Percentiles rank a stretch among this genome's conserved stretches.
These are phyloP conservation scores for Pseudorasbora parva DNA, from an alignment of 2,113 vertebrate genomes.

Conservation along the genomic window DNA sequence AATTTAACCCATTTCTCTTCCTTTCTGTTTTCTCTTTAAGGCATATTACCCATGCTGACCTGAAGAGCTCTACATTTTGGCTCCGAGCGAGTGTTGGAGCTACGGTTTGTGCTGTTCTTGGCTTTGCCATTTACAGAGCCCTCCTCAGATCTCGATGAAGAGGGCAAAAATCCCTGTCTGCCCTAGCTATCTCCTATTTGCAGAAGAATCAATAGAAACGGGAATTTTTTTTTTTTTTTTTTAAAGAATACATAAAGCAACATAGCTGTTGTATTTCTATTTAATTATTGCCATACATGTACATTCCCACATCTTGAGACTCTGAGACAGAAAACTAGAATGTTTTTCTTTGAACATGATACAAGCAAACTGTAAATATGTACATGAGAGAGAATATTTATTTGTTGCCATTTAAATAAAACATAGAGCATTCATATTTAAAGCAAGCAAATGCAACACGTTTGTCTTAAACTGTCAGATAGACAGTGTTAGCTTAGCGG, in stretches of 20 bases:
- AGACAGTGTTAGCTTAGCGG: too few species aligned
- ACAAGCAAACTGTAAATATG: conserved; percentile 28
- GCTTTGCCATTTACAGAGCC: conserved; percentile 93
- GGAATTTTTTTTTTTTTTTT: neutral
- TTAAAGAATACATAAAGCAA: neutral
- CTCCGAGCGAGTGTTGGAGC: conserved; percentile 92
- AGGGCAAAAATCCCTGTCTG: conserved; percentile 37
- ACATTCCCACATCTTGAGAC: neutral
- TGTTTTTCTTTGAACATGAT: neutral
- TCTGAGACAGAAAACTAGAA: neutral
- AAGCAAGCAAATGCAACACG: neutral
- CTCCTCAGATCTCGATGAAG: conserved; percentile 90
- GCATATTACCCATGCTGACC: conserved; percentile 88
- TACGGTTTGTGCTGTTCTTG: conserved; percentile 90
- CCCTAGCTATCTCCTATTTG: neutral
- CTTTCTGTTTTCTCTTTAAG: conserved; percentile 73
- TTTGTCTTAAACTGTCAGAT: neutral
- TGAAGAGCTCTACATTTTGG: conserved; percentile 94
- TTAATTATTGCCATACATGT: neutral
- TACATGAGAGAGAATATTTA: conserved; percentile 8
- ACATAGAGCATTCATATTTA: neutral
- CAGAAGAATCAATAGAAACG: neutral
- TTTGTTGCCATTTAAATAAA: conserved; percentile 2
- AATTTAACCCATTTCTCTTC: neutral
- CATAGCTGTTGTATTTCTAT: conserved; percentile 13